phyloP scores from a whole-genome alignment of 2,113 vertebrate genomes.

The Etheostoma cragini region DNA sequence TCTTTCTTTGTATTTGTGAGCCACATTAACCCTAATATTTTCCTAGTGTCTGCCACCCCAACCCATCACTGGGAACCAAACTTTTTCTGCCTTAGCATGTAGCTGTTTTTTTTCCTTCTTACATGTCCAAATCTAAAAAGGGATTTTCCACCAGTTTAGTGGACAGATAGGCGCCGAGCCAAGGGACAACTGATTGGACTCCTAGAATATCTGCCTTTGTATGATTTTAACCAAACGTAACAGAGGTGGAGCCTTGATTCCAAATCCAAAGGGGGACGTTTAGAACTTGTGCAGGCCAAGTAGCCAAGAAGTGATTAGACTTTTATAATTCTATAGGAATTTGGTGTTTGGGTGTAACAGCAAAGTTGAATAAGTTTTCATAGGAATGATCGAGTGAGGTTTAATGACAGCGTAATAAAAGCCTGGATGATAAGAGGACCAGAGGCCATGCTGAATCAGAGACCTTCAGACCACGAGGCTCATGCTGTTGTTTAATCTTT shows the following conservation, averaged over 20 bases:
- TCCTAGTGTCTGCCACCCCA: neutral
- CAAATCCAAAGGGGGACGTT: neutral
- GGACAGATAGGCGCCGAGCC: neutral
- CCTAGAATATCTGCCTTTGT: neutral
- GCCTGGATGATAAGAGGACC: neutral
- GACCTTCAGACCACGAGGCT: neutral
- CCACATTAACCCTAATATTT: neutral
- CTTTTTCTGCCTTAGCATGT: neutral
- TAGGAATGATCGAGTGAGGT: neutral
- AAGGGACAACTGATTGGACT: neutral
- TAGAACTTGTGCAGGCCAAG: neutral
- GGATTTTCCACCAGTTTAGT: neutral
- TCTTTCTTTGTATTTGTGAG: neutral
- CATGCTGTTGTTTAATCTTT: neutral
- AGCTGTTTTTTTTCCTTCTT: neutral
- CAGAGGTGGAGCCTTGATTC: slow-evolving; percentile 3
- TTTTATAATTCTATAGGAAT: neutral
- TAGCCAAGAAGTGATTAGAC: slow-evolving; percentile 1
- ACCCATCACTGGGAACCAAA: neutral
- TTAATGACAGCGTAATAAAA: slow-evolving; percentile 12
- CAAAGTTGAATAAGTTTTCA: neutral
- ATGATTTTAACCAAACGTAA: slow-evolving; percentile 6
- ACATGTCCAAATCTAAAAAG: neutral
- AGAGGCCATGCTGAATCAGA: neutral
- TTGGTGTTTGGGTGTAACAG: neutral